These are phyloP conservation scores for Acrobasis repandana DNA, from an alignment of 2,888 invertebrate species.

Conservation along the genomic window DNA sequence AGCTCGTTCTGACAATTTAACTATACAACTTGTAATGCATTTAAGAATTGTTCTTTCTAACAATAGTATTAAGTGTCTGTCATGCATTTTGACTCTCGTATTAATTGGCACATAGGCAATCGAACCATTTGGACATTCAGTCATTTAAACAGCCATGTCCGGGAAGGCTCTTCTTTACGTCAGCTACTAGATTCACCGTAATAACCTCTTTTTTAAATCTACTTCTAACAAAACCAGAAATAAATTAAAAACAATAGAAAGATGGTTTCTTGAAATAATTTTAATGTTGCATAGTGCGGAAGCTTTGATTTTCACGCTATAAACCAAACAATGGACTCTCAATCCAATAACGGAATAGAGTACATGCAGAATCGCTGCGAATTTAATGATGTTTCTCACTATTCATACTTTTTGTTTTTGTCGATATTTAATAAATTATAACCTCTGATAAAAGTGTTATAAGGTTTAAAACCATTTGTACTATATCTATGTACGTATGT, in stretches of 20 bases:
- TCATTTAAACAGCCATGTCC: too few relatives aligned
- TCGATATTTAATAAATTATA: conserved; percentile 24
- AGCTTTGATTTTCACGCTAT: conserved; percentile 65
- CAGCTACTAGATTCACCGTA: neutral
- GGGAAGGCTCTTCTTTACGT: too few relatives aligned
- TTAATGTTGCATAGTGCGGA: conserved; percentile 48
- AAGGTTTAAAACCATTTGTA: too few relatives aligned
- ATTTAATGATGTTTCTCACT: conserved; percentile 55
- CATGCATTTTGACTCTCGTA: too few relatives aligned
- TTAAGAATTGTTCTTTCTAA: too few relatives aligned
- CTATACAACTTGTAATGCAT: too few relatives aligned
- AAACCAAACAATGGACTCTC: conserved; percentile 55
- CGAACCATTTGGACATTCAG: too few relatives aligned
- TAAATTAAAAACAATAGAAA: conserved; percentile 17
- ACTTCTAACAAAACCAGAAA: conserved; percentile 10
- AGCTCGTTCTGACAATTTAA: too few relatives aligned
- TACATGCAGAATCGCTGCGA: conserved; percentile 48
- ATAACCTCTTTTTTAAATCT: neutral
- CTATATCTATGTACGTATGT: too few relatives aligned
- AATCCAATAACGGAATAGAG: conserved; percentile 44
- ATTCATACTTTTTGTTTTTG: conserved; percentile 43
- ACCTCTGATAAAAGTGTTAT: too few relatives aligned
- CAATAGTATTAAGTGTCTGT: too few relatives aligned
- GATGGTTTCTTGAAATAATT: conserved; percentile 12
- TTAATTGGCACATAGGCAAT: too few relatives aligned